Evolutionary conservation across 2,113 vertebrate genomes (phyloP).

Genomic region (Vidua macroura): DNA sequence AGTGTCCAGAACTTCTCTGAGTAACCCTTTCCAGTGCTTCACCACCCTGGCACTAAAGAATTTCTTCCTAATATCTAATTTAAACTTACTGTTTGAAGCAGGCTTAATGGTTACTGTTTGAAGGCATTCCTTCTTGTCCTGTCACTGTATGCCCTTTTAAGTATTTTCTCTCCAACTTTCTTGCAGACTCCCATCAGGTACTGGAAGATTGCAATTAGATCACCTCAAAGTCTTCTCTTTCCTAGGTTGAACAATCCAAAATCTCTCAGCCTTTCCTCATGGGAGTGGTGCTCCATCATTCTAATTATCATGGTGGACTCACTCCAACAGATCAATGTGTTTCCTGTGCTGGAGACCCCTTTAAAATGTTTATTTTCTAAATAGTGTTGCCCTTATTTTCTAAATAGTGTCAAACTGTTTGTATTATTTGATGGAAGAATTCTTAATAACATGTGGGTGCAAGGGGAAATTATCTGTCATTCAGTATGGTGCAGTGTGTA

Average conservation of each 20-base stretch:
- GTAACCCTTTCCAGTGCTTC: not conserved
- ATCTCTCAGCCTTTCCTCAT: not conserved
- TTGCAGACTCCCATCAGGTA: not conserved
- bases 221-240: not conserved
- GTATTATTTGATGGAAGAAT: not conserved
- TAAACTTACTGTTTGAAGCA: not conserved
- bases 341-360: not conserved
- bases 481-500: not conserved
- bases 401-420: not conserved
- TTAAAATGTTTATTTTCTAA: not conserved
- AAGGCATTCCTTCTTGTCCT: not conserved
- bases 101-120: not conserved
- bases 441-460: not conserved
- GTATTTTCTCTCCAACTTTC: not conserved
- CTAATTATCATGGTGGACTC: not conserved
- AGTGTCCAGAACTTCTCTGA: not conserved
- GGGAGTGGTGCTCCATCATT: not conserved
- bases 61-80: not conserved
- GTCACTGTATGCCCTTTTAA: not conserved
- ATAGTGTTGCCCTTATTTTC: not conserved
- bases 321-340: not conserved
- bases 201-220: not conserved
- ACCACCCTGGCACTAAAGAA: not conserved
- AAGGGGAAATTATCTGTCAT: not conserved
- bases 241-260: not conserved